Percentiles rank a stretch among this genome's conserved stretches.
Conservation (phyloP, 2,797 vertebrate species). For the Lutjanus campechanus region DNA sequence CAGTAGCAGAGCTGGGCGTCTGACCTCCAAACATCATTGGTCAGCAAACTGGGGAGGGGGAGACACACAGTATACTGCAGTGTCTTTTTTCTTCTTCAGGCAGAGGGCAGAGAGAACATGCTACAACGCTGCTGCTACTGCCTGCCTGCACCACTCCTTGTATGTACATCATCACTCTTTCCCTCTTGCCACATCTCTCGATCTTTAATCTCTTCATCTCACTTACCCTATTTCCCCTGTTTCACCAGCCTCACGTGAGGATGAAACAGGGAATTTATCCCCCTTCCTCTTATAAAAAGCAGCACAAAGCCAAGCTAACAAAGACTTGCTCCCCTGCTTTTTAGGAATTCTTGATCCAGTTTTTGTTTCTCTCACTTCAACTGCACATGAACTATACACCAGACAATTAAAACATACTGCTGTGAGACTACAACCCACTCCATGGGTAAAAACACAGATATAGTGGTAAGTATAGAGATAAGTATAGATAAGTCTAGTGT, state of each 20-base stretch:
- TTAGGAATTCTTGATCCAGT: conserved; percentile 4
- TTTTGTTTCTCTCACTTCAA: conserved; percentile 3
- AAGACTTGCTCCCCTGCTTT: conserved; percentile 21
- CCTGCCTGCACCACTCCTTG: conserved; percentile 24
- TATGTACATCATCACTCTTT: not conserved
- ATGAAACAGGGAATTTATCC: conserved; percentile 11
- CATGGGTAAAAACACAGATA: not conserved
- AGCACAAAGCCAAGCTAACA: conserved; percentile 11
- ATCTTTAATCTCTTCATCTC: conserved; percentile 23
- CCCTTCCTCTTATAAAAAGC: conserved; percentile 11
- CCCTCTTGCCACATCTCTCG: conserved; percentile 3
- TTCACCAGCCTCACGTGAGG: not conserved
- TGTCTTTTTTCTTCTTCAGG: conserved; percentile 65
- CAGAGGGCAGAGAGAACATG: conserved; percentile 69
- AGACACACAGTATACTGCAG: conserved; percentile 67
- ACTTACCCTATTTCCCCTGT: not conserved
- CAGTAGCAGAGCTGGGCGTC: conserved; percentile 45
- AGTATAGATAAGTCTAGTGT: not conserved
- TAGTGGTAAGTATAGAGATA: not conserved
- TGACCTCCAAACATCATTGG: conserved; percentile 83
- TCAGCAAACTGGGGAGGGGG: conserved; percentile 76
- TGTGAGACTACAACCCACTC: conserved; percentile 13
- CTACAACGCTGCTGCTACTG: conserved; percentile 38
- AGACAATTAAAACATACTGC: conserved; percentile 8
- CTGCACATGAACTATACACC: conserved; percentile 2